Evolutionary conservation across 2,113 vertebrate species (phyloP), one percentile per base, ranked within the genome.

Genomic region (Triplophysa dalaica): DNA sequence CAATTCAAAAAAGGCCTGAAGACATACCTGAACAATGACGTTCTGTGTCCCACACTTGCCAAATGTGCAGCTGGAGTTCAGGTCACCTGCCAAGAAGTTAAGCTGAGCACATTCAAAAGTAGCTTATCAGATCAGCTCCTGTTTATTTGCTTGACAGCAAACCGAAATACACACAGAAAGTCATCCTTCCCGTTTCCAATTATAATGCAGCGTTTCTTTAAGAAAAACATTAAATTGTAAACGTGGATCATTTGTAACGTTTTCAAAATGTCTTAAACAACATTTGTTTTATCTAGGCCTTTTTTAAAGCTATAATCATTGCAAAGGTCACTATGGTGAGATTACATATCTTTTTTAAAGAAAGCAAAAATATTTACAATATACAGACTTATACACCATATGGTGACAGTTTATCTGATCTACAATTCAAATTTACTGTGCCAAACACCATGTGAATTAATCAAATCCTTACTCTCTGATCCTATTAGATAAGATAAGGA

Each of bases 81-180:
- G 85, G 63, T 81, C 86, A 89, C 88, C 87, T 89, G 87, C 63
- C 70, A 72, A 60, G 16, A 78, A 77, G 77, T 80, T 70, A 85
- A 89, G 83, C 82, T 84, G 82, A 81, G 87, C 84, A 84, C 82
- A 86, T 84, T 87, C 86, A 86, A 89, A 93, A 92, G 89, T 91
- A 65, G 89, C 90, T 92, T 91, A 92, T 91, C 90, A 88, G 79
- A 90, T 93, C 89, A 93, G 85, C 50, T 29, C 38, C 87, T 82
- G 84, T 88, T 91, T 88, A 91, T 87, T 88, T 89, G 87, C 88
- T 88, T 90, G 90, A 83, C 85, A 64, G 78, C 52, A 85, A 88
- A 89, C 87, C 80, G 84, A 91, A 91, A 91, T 90, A 90, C 83
- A 33, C 56, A 68, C 54, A 9, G 69, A 70, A 83, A 83, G 86